phyloP scores from a whole-genome alignment of 2,888 invertebrate species.

The Brassicogethes aeneus region DNA sequence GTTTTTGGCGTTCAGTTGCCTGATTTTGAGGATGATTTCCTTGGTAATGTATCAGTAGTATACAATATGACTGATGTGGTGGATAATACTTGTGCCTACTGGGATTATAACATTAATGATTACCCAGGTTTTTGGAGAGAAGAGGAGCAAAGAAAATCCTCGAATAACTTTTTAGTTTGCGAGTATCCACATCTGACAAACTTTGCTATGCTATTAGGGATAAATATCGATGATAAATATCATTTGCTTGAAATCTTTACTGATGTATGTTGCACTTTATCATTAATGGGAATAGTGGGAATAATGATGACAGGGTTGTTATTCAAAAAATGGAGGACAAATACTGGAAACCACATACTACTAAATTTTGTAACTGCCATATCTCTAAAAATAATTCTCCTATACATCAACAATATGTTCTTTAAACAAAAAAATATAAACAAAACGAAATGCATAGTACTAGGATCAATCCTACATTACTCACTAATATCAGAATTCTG shows the following conservation, averaged over 20 bases:
- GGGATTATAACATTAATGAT: slow-evolving; percentile 38
- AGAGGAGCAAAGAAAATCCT: slow-evolving; percentile 26
- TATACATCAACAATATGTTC: slow-evolving; percentile 19
- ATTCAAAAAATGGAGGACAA: slow-evolving; percentile 52
- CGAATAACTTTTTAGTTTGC: slow-evolving; percentile 36
- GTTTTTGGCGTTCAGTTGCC: slow-evolving; percentile 52
- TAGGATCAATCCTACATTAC: slow-evolving; percentile 58
- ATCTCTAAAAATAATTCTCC: slow-evolving; percentile 27
- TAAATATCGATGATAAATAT: slow-evolving; percentile 32
- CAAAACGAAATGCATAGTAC: slow-evolving; percentile 41
- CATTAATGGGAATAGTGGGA: slow-evolving; percentile 43
- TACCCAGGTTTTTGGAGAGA: slow-evolving; percentile 35
- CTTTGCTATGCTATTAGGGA: slow-evolving; percentile 46
- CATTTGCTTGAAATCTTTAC: slow-evolving; percentile 35
- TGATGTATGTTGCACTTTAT: slow-evolving; percentile 44
- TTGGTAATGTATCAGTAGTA: slow-evolving; percentile 45
- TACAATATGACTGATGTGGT: slow-evolving; percentile 38
- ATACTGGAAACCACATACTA: slow-evolving; percentile 35
- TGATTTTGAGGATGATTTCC: slow-evolving; percentile 44
- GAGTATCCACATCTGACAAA: slow-evolving; percentile 50
- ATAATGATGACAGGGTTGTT: slow-evolving; percentile 46
- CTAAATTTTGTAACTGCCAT: slow-evolving; percentile 31
- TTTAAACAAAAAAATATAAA: too few species aligned
- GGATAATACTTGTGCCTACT: slow-evolving; percentile 38
- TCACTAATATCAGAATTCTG: slow-evolving; percentile 57